Evolutionary conservation across 1,140 invertebrate species (phyloP).

Genomic region (Thrips palmi): DNA sequence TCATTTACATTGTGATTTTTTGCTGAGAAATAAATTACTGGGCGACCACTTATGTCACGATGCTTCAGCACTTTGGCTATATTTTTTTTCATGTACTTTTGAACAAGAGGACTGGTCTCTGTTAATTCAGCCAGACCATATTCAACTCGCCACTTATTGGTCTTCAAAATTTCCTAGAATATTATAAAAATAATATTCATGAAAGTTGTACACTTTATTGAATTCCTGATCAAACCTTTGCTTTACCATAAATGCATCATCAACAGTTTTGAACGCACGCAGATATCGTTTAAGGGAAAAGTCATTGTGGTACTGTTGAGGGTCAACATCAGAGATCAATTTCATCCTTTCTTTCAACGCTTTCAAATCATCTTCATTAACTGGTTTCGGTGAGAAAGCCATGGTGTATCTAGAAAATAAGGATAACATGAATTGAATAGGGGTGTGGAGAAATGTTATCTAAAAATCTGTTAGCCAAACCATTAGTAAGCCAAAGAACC

Average conservation of each 20-base stretch:
- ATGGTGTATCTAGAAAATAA: no score
- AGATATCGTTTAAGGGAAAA: conserved; percentile 47
- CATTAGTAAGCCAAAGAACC: no score
- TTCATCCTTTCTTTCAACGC: conserved; percentile 46
- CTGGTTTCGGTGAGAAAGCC: conserved; percentile 27
- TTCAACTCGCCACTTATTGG: conserved; percentile 54
- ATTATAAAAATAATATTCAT: conserved; percentile 1
- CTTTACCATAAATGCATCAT: conserved; percentile 51
- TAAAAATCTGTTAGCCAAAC: no score
- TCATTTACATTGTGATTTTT: conserved; percentile 53
- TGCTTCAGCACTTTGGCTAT: conserved; percentile 47
- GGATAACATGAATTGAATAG: no score
- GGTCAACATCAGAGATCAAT: conserved; percentile 46
- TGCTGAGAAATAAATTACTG: conserved; percentile 54
- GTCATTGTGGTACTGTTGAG: conserved; percentile 48
- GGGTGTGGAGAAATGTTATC: no score
- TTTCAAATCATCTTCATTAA: conserved; percentile 39
- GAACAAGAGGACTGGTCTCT: conserved; percentile 35
- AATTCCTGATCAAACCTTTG: neutral
- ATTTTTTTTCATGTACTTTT: conserved; percentile 33
- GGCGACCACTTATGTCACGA: conserved; percentile 45
- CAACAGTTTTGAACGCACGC: conserved; percentile 45
- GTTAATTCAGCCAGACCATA: conserved; percentile 39
- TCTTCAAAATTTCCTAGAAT: conserved; percentile 47
- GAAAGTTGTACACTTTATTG: neutral